These are phyloP conservation scores for Amphiura filiformis DNA, from an alignment of 35 echinoderm and acorn worm genomes.

Conservation along the genomic window DNA sequence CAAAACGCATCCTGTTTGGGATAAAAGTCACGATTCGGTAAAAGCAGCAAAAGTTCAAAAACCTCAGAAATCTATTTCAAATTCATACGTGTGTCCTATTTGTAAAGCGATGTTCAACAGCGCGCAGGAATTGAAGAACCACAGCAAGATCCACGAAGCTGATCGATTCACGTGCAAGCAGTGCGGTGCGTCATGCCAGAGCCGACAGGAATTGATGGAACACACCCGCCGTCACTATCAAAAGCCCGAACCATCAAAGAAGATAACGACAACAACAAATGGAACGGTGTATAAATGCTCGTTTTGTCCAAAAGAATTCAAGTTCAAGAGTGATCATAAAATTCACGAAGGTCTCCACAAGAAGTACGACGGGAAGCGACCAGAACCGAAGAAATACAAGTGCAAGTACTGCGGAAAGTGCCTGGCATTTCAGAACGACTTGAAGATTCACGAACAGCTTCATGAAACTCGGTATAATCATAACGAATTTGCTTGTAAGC, in stretches of 20 bases:
- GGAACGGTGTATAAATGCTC: neutral
- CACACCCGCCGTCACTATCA: neutral
- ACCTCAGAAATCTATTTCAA: neutral
- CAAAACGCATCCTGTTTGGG: neutral
- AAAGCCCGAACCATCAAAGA: neutral
- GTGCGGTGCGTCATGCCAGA: neutral
- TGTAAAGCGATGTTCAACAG: neutral
- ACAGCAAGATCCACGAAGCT: neutral
- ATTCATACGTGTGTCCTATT: neutral
- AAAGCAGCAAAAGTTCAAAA: neutral
- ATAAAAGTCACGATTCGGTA: neutral
- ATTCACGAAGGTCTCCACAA: neutral
- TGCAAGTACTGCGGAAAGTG: neutral
- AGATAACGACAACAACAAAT: neutral
- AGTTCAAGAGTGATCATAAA: neutral
- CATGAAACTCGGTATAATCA: neutral
- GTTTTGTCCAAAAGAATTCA: neutral
- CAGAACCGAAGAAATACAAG: neutral
- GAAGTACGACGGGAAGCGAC: neutral
- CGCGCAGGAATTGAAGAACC: neutral
- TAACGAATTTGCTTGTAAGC: neutral
- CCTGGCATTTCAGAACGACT: neutral
- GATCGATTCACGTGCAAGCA: neutral
- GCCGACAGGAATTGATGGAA: neutral
- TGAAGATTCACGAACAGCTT: neutral